A percentile compares a stretch with the other conserved stretches of the same genome.
Conservation (phyloP, 2,113 vertebrate genomes). For the Pimephales promelas region DNA sequence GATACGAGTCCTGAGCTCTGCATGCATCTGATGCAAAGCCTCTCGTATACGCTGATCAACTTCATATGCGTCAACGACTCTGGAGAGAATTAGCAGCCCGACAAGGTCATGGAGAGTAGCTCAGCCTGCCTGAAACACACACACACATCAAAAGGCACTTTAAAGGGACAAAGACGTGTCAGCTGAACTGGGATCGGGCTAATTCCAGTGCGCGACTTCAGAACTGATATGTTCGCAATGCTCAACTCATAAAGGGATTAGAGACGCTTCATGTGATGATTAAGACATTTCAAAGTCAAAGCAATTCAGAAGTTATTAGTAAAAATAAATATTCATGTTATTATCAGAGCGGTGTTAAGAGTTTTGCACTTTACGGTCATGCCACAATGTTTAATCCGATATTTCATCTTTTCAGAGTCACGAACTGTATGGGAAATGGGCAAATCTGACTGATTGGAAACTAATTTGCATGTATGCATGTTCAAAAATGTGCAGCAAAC, state of each 20-base stretch:
- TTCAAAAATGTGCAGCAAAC: neutral
- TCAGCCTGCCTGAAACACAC: neutral
- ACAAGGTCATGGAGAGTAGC: constrained; percentile 44
- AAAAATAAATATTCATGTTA: neutral
- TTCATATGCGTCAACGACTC: constrained; percentile 37
- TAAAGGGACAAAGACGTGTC: constrained; percentile 9
- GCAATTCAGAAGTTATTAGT: constrained; percentile 1
- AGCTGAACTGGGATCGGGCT: neutral
- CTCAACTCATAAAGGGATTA: constrained; percentile 29
- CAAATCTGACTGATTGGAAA: neutral
- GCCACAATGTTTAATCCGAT: neutral
- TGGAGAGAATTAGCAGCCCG: neutral
- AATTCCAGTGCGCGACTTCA: neutral
- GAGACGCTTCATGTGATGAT: constrained; percentile 41
- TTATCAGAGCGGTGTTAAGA: neutral
- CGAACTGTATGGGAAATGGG: neutral
- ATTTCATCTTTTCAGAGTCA: neutral
- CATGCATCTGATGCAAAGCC: constrained; percentile 18
- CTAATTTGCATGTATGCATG: neutral
- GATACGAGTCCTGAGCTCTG: constrained; percentile 43
- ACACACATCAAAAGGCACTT: constrained; percentile 1
- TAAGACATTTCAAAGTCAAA: constrained; percentile 35
- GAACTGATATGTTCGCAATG: neutral
- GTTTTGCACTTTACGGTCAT: neutral
- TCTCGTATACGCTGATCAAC: neutral